Conservation (phyloP, 2,888 invertebrate species). For the Lasioglossum pauxillum region DNA sequence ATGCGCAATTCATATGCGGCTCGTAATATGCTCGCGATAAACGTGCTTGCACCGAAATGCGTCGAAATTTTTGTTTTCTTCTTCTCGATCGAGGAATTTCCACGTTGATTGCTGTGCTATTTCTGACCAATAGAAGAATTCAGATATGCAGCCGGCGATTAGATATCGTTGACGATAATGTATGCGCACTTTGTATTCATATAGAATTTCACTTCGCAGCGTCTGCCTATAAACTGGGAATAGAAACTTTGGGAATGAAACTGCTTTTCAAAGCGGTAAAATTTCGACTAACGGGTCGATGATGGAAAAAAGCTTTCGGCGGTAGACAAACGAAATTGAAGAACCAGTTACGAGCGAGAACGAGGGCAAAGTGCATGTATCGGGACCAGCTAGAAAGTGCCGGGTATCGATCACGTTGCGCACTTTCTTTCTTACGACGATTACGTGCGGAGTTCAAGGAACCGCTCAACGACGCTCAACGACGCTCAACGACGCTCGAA, state of each 20-base stretch:
- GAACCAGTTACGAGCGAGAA: slow-evolving; percentile 23
- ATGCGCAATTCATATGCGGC: background rate
- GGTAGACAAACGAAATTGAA: background rate
- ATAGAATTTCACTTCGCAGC: background rate
- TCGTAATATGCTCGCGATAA: background rate
- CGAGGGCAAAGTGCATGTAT: slow-evolving; percentile 43
- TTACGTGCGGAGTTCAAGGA: slow-evolving; percentile 65
- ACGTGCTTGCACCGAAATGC: background rate
- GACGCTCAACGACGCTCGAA: background rate
- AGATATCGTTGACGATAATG: background rate
- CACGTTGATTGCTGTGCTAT: background rate
- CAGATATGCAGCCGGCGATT: background rate
- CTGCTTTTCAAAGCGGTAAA: background rate
- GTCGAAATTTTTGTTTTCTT: background rate
- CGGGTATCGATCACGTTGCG: slow-evolving; percentile 64
- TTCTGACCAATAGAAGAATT: background rate
- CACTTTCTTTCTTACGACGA: slow-evolving; percentile 68
- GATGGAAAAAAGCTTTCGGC: background rate
- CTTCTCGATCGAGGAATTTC: background rate
- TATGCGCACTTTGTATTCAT: background rate
- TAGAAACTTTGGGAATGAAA: background rate
- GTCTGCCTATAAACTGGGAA: background rate
- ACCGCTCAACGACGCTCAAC: slow-evolving; percentile 47
- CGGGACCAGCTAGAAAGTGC: slow-evolving; percentile 58
- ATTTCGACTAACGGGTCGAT: background rate